Evolutionary conservation across 2,113 vertebrate species (phyloP), one percentile per base, ranked within the genome.

Genomic region (Sinocyclocheilus anophthalmus): DNA sequence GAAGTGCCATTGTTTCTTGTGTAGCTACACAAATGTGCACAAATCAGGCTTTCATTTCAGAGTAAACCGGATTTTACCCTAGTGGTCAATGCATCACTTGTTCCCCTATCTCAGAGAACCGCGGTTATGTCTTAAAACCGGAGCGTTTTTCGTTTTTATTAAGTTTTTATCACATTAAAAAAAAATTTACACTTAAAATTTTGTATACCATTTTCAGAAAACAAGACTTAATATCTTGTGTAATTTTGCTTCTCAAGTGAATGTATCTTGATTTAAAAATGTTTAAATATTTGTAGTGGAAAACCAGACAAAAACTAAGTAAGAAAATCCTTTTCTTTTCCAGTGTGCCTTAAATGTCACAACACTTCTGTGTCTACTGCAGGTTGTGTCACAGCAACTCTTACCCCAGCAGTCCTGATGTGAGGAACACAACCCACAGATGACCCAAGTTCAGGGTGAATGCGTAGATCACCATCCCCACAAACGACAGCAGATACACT

Each of bases 341-440:
- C 5, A n/a, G 63, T 22, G 69, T 22, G 37, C 4, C 69, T 45
- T 11, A 75, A 73, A 78, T 45, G 67, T 70, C 39, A 33, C 26
- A 18, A 69, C 67, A 22, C 4, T 2, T 39, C 12, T 16, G 63
- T 48, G 69, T 39, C 39, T 3, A 42, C 0, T 72, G 18, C 18
- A 72, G 10, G 22, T 22, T 59, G 0, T 59, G 20, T n/a, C 57
- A n/a, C 22, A 20, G 37, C 10, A 42, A 4, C 37, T 82, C 97
- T 93, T 94, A 99, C 98, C 98, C 98, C 88, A 99, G 89, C 0
- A 83, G 1, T 9, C 96, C 98, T 61, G 96, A 94, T 1, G 97
- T 98, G 90, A 98, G 4, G 85, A 99, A 99, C 87, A 99, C 96
- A 13, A 98, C 87, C 98, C 98, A 99, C 61, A 99, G 93, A 86